Evolutionary conservation across 1,140 invertebrate genomes (phyloP), one percentile per base, ranked within the genome.

Genomic region (Cryptotermes secundus): DNA sequence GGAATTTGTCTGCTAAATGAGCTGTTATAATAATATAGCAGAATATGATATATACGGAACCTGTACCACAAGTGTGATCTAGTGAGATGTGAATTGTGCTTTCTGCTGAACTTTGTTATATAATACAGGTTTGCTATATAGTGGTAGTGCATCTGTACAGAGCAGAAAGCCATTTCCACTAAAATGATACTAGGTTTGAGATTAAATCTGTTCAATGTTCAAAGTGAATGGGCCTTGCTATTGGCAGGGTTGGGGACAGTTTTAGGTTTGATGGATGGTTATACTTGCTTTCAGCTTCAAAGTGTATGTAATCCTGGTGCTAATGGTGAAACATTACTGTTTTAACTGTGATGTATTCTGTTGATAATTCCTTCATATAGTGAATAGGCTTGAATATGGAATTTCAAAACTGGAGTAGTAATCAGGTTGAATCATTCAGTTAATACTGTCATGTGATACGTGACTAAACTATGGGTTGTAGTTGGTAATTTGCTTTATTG

Each of bases 31-130:
- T 72, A 26, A 72, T 72, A 72, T n/a, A 72, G 59, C 59, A 72
- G 59, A 72, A 26, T n/a, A 72, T n/a, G 31, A 26, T 72, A 72
- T 72, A 72, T 72, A 31, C 31, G 59, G 59, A 72, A 72, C 59
- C 6, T 72, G 1, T 72, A 72, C 26, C 59, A 59, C 53, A n/a
- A 31, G 59, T 72, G 59, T 72, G 59, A 72, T n/a, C 59, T 72
- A 72, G 26, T 72, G 59, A 72, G n/a, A 9, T 31, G 59, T 72
- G 59, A 72, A 72, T 72, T 16, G 59, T 72, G 59, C 59, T 72
- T 72, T 72, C 59, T n/a, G 59, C 59, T 72, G 59, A 72, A 72
- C 26, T 72, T 72, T 72, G 59, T 72, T 72, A 72, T 72, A 72
- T 72, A 72, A 72, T 72, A 72, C 59, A 14, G 59, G n/a, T 72